Evolutionary conservation across 2,888 invertebrate species (phyloP).

Genomic region (Drosophila vallismaia): DNA sequence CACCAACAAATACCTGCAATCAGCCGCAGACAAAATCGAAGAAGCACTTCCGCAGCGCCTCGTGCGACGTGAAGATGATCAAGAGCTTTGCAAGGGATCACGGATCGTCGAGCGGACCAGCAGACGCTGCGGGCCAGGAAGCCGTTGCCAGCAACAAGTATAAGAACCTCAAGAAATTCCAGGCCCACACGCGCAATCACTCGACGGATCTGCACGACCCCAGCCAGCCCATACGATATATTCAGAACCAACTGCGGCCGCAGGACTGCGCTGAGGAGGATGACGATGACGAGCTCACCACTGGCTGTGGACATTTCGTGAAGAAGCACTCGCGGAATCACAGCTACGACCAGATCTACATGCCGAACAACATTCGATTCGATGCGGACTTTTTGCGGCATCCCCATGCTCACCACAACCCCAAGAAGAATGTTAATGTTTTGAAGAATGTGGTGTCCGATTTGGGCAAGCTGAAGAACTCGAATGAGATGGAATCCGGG

Average conservation of each 20-base stretch:
- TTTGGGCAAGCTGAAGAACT: conserved; percentile 80
- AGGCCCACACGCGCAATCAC: conserved; percentile 84
- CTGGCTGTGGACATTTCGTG: conserved; percentile 82
- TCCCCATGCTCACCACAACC: conserved; percentile 62
- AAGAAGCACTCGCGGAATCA: conserved; percentile 84
- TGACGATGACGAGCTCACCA: conserved; percentile 81
- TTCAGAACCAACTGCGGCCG: conserved; percentile 83
- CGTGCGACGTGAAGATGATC: conserved; percentile 84
- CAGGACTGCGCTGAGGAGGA: conserved; percentile 75
- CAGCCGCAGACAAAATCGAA: conserved; percentile 82
- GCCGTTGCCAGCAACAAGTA: conserved; percentile 68
- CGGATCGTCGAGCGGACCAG: conserved; percentile 54
- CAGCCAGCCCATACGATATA: conserved; percentile 82
- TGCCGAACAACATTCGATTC: conserved; percentile 84
- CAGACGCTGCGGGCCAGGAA: conserved; percentile 47
- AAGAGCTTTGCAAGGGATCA: conserved; percentile 82
- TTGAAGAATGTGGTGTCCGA: conserved; percentile 81
- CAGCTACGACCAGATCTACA: conserved; percentile 84
- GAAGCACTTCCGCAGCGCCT: conserved; percentile 84
- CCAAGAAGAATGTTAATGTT: conserved; percentile 82
- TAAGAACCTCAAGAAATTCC: conserved; percentile 82
- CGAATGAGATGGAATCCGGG: conserved; percentile 79
- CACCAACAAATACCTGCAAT: conserved; percentile 51
- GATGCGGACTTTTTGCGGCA: conserved; percentile 83
- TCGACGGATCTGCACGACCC: conserved; percentile 83